Base-by-base conservation (phyloP, 2,797 vertebrate species). In the Muscicapa striata region DNA sequence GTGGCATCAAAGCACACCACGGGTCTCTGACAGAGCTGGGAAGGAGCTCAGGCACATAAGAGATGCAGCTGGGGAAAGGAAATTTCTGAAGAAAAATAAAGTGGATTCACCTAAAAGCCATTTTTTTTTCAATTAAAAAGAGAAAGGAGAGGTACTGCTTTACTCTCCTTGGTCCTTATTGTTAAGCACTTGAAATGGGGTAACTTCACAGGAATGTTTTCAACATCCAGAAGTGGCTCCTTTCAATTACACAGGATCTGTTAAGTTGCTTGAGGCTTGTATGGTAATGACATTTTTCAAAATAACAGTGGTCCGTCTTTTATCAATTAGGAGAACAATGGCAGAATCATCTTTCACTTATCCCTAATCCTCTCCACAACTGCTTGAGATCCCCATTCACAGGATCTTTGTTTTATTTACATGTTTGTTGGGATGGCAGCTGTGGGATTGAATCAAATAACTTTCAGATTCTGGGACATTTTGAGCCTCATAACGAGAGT, bases 391-490 rank as follows among this genome's bases (percentile, higher is more conserved):
- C 40, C 63, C 64, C 55, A 40, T 80, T 87, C 76, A 83, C 21
- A 46, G 63, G 62, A 70, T 43, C 69, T 91, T 91, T 69, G 57
- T 68, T 93, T 91, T 87, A 75, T 77, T 97, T 96, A 90, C 66
- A 19, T 62, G 84, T 76, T 89, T 91, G 46, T 89, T 58, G 67
- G 58, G 29, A 77, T 59, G 67, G 69, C 80, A 94, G 77, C 61
- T 90, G 73, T 49, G 34, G 59, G 49, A 64, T 88, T 79, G 72
- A 68, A 63, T 77, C 80, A 64, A 76, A 74, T 88, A 74, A 75
- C 78, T 85, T 82, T 85, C 76, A 70, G 64, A 79, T 62, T 82
- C 78, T 79, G 70, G 38, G 49, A 83, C 10, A 16, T 80, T 84
- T 62, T 74, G 20, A 85, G 61, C 30, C 4, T 48, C 30, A 12